A percentile compares a stretch with the other conserved stretches of the same genome.
These are phyloP conservation scores for Antechinus stuartii DNA, from an alignment of 2,113 vertebrate species.

Conservation along the genomic window DNA sequence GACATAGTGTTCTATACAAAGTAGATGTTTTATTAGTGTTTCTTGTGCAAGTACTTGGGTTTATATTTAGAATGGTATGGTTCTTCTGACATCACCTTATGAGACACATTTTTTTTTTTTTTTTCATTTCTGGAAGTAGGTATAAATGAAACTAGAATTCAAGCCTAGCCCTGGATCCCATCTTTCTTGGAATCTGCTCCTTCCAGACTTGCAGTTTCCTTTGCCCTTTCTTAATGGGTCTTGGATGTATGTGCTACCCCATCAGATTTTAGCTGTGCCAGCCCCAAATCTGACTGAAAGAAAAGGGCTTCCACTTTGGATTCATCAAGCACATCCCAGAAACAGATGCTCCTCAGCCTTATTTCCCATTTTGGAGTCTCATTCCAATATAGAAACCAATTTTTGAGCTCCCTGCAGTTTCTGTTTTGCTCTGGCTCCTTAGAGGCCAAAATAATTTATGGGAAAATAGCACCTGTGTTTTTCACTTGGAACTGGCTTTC, in stretches of 20 bases:
- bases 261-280: not conserved
- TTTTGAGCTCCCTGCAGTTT: constrained; percentile 72
- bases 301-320: not conserved
- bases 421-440: constrained; percentile 73
- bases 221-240: not conserved
- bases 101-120: not conserved
- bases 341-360: constrained; percentile 58
- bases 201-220: not conserved
- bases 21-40: not conserved
- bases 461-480: constrained; percentile 79
- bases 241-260: not conserved
- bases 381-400: constrained; percentile 79
- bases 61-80: not conserved
- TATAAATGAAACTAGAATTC: not conserved
- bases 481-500: constrained; percentile 65
- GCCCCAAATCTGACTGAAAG: not conserved
- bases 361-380: constrained; percentile 76
- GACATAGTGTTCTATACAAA: not conserved
- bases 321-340: not conserved
- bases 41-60: not conserved
- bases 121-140: not conserved
- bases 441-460: constrained; percentile 77
- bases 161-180: not conserved
- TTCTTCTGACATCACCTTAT: not conserved
- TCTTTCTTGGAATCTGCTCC: not conserved